Base-by-base conservation (phyloP, 2,113 vertebrate genomes). In the Psittacus erithacus region DNA sequence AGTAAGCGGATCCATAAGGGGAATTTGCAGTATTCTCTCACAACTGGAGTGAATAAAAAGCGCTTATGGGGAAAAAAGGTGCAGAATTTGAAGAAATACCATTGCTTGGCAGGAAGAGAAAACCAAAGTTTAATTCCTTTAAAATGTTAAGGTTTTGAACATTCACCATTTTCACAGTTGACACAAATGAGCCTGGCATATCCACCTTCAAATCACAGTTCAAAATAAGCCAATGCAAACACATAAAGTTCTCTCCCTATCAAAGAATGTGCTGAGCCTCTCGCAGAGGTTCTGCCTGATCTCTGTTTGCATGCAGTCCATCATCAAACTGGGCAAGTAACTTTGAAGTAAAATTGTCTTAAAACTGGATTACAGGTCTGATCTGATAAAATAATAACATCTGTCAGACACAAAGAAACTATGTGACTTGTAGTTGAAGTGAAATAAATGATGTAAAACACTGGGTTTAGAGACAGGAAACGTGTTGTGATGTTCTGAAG, bases 31-130 rank as follows among this genome's bases (percentile, higher is more conserved):
- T 27, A 29, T 39, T 59, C n/a, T 67, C 33, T 79, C 70, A n/a
- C 29, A 73, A 69, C 17, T 49, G 22, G 15, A 35, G 22, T 57
- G 63, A 78, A 90, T 59, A 15, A 67, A 57, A 89, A 90, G 55
- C 0, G 0, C 13, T 33, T 19, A 35, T 15, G 18, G 2, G 33
- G 8, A 1, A 14, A 81, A 81, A 68, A 76, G 10, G 1, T 5
- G 6, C 6, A 62, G 12, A 49, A 47, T 74, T 71, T 65, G 41
- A 91, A 57, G 19, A 82, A 82, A 76, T 38, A 52, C 20, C 43
- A 44, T 5, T 41, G 60, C 24, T 70, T 46, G 8, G 38, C 38
- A 79, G 19, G 20, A 85, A 59, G 1, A n/a, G 43, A 35, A 65
- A 78, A 77, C 29, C 8, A 11, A 71, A 74, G 17, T 22, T 78